phyloP scores from a whole-genome alignment of 2,113 vertebrate species.

The Pelecanoides urinatrix region DNA sequence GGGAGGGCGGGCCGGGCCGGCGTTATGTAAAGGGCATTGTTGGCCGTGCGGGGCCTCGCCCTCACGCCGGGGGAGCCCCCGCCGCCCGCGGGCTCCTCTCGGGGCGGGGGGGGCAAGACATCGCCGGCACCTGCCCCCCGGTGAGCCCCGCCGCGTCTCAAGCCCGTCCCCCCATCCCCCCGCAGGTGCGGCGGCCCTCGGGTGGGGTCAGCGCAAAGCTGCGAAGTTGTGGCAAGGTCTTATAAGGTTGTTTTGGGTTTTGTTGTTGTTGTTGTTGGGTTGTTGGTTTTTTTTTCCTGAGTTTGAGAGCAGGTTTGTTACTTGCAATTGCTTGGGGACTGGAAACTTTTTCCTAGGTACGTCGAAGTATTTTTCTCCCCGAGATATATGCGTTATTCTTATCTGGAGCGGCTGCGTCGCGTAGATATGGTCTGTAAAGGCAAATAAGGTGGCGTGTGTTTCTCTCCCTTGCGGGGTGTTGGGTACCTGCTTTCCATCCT shows the following conservation, averaged over 20 bases:
- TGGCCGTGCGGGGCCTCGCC: too few relatives aligned
- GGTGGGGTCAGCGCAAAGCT: background rate
- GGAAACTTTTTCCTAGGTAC: conserved; percentile 5
- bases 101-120: too few relatives aligned
- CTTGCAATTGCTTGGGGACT: background rate
- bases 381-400: background rate
- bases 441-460: background rate
- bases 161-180: background rate
- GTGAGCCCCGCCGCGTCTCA: background rate
- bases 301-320: background rate
- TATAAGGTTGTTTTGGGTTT: background rate
- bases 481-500: background rate
- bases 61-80: too few relatives aligned
- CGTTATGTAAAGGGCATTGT: too few relatives aligned
- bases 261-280: too few relatives aligned
- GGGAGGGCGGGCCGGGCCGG: too few relatives aligned
- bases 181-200: background rate
- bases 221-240: background rate
- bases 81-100: too few relatives aligned
- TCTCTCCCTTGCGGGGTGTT: background rate
- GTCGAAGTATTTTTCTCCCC: background rate
- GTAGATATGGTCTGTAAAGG: background rate
- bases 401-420: conserved; percentile 18
- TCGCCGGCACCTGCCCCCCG: background rate
- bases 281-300: too few relatives aligned